These are phyloP conservation scores for Tinea trinotella DNA, from an alignment of 2,888 invertebrate genomes.

Conservation along the genomic window DNA sequence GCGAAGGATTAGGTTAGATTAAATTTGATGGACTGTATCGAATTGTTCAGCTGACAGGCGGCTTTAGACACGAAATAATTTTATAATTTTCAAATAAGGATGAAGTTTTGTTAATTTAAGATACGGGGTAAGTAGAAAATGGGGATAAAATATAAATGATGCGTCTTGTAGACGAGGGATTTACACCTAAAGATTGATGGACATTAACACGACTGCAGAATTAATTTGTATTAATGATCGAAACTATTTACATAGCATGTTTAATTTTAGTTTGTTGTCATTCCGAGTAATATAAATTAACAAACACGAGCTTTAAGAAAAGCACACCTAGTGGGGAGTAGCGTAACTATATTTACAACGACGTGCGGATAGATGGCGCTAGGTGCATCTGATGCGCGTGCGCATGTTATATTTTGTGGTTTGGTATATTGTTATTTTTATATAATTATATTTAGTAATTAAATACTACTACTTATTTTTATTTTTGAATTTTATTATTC, in stretches of 20 bases:
- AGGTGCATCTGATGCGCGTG: conserved; percentile 18
- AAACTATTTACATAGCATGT: neutral
- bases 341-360: conserved; percentile 24
- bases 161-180: conserved; percentile 1
- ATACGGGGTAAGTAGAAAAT: neutral
- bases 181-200: conserved; percentile 2
- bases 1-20: conserved; percentile 64
- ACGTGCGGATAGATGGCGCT: conserved; percentile 42
- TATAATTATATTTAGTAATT: no score
- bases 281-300: conserved; percentile 23
- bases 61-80: conserved; percentile 56
- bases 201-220: neutral
- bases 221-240: conserved; percentile 1
- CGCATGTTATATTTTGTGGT: no score
- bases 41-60: conserved; percentile 64
- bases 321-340: conserved; percentile 42
- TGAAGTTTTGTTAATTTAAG: conserved; percentile 19
- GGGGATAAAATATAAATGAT: conserved; percentile 16
- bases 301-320: neutral
- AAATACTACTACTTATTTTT: no score
- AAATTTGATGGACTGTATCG: conserved; percentile 67
- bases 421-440: no score
- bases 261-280: no score
- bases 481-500: no score
- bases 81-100: conserved; percentile 41